Percentiles rank a stretch among this genome's conserved stretches.
Evolutionary conservation across 2,113 vertebrate genomes (phyloP).

Genomic region (Xerus inauris): DNA sequence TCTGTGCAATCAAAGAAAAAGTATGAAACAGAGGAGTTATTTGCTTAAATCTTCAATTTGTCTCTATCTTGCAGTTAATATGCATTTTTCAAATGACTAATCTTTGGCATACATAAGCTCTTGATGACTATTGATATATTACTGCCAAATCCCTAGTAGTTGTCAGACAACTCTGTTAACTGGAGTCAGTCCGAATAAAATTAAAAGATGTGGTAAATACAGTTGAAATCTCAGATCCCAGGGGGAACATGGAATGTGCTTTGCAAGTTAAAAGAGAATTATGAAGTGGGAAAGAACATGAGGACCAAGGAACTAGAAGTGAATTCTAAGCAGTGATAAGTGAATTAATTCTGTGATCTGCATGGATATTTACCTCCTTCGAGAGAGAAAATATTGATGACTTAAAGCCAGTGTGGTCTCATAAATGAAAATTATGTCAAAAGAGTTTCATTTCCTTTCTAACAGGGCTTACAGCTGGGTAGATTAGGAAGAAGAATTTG

Average conservation of each 20-base stretch:
- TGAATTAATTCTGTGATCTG: not conserved
- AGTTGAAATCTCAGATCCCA: not conserved
- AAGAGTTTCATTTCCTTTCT: not conserved
- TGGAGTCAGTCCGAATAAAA: not conserved
- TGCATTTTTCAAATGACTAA: not conserved
- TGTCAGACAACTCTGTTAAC: not conserved
- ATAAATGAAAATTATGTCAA: not conserved
- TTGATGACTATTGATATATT: not conserved
- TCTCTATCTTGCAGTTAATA: not conserved
- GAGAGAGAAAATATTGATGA: not conserved
- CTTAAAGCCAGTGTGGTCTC: not conserved
- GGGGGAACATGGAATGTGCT: not conserved
- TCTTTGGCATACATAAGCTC: not conserved
- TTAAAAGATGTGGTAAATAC: not conserved
- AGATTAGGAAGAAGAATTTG: not conserved
- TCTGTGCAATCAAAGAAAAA: not conserved
- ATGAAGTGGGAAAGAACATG: not conserved
- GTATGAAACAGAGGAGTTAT: not conserved
- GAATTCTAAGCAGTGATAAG: not conserved
- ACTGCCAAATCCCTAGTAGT: not conserved
- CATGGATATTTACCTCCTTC: not conserved
- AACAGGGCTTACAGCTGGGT: not conserved
- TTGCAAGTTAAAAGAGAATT: not conserved
- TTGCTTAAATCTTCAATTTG: not conserved
- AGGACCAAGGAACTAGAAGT: not conserved